Conservation (phyloP, 1,140 invertebrate genomes). For the Sogatella furcifera region DNA sequence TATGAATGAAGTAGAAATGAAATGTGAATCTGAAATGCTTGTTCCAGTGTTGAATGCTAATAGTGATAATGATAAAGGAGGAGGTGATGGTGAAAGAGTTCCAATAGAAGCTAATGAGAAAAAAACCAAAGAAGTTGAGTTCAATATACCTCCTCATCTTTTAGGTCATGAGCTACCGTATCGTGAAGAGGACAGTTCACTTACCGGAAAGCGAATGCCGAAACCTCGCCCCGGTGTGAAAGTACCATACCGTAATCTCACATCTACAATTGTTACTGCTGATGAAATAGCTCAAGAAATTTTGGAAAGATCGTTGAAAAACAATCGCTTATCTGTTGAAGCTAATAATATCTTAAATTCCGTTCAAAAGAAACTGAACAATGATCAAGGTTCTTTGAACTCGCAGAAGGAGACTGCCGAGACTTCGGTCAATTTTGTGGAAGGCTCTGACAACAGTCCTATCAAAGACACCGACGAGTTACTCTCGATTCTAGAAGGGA, state of each 20-base stretch:
- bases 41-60: background rate
- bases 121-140: background rate
- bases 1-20: background rate
- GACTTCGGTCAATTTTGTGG: background rate
- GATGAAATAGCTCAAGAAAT: slow-evolving; percentile 38
- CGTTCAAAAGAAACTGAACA: no score
- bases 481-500: background rate
- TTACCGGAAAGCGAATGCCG: slow-evolving; percentile 23
- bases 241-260: slow-evolving; percentile 35
- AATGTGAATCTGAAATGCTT: background rate
- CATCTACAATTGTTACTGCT: slow-evolving; percentile 37
- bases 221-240: slow-evolving; percentile 35
- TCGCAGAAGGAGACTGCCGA: background rate
- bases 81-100: background rate
- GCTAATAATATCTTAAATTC: no score
- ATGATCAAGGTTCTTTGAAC: no score
- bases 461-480: no score
- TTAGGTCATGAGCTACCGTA: slow-evolving; percentile 22
- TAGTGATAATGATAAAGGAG: background rate
- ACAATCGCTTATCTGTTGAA: background rate
- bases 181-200: slow-evolving; percentile 18
- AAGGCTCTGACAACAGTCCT: background rate
- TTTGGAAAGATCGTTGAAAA: slow-evolving; percentile 30
- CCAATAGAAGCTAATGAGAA: background rate
- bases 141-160: slow-evolving; percentile 21